Evolutionary conservation across 2,888 invertebrate genomes (phyloP).

Genomic region (Nasonovia ribisnigri): DNA sequence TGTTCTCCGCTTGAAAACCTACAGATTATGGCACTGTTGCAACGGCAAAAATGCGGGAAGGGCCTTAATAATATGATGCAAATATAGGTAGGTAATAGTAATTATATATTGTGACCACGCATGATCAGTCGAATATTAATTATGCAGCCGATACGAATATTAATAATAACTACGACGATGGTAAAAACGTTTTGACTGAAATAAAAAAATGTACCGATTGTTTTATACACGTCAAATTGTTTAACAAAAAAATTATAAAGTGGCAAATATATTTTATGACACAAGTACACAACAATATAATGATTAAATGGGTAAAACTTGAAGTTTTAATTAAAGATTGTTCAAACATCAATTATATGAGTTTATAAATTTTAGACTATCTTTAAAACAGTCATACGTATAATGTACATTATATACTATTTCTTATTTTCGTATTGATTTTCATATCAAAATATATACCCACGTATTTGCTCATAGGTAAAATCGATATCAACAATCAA

Average conservation of each 20-base stretch:
- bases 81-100: neutral
- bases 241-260: too few species aligned
- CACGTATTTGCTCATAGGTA: neutral
- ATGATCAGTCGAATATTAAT: neutral
- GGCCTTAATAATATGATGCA: neutral
- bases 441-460: neutral
- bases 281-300: neutral
- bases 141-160: neutral
- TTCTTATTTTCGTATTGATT: neutral
- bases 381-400: neutral
- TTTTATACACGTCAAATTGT: neutral
- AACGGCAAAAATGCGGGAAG: neutral
- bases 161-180: neutral
- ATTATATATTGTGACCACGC: neutral
- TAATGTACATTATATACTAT: neutral
- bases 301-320: neutral
- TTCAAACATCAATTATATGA: neutral
- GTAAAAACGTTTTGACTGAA: neutral
- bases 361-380: neutral
- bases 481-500: neutral
- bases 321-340: neutral
- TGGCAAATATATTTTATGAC: neutral
- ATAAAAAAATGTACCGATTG: neutral
- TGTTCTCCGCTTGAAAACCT: neutral
- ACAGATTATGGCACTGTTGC: neutral